Base-by-base conservation (phyloP, 2,888 invertebrate genomes). In the Cosmia trapezina region DNA sequence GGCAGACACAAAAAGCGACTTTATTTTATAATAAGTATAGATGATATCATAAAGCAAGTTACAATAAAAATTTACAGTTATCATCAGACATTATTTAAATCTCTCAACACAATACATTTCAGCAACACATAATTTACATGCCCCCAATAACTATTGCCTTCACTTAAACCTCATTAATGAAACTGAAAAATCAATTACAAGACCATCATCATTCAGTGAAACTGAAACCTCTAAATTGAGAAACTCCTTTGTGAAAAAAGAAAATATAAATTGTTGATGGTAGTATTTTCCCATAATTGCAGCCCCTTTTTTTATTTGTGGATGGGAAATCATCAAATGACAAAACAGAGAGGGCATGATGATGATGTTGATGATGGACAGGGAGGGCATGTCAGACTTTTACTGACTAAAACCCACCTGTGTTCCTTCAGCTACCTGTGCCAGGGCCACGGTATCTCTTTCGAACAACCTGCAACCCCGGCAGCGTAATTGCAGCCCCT, bases 111-210 rank as follows among this genome's bases (percentile, higher is more conserved):
- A 49, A 72, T 19, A 22, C 28, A 76, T 45, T 57, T 62, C 45
- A 62, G 45, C 12, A 14, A 9, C n/a, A 62, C 14, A 51, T 12
- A 72, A 79, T 76, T 79, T 51, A 45, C 49, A 56, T 79, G 73
- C 41, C 61, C 45, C 22, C 56, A 57, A 51, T 62, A 51, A 33
- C 9, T 17, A 72, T 56, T 79, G 41, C 41, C 37, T 56, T 71
- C 37, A 51, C 19, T 56, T 33, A 69, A 19, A 33, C 8, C 22
- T 78, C 33, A 75, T 70, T 70, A 43, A 17, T 54, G 11, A 22
- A 17, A 60, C 17, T 78, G 43, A 43, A 71, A 61, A 60, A 70
- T 43, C 17, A 28, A 70, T 69, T 41, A 12, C 14, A 47, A 78
- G 37, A 28, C 11, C 9, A n/a, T n/a, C n/a, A n/a, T n/a, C 17